Evolutionary conservation across 2,113 vertebrate species (phyloP).

Genomic region (Oreochromis tanganicae): DNA sequence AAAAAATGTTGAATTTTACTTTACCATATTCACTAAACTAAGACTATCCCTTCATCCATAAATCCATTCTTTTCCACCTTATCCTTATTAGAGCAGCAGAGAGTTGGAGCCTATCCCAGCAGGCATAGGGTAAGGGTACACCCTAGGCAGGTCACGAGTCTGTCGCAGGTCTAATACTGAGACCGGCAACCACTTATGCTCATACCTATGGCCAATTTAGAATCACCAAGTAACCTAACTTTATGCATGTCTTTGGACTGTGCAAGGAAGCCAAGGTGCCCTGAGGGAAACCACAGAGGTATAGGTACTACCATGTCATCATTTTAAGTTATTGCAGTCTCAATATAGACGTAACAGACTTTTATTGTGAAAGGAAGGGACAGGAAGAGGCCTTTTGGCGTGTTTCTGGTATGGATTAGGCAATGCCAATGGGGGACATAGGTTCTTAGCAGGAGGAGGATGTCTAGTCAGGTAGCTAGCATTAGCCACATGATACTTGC

Average conservation of each 20-base stretch:
- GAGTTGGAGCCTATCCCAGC: not conserved
- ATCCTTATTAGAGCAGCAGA: not conserved
- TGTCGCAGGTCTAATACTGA: not conserved
- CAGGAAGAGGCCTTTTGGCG: accelerated
- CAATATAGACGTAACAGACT: not conserved
- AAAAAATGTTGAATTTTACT: not conserved
- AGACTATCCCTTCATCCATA: not conserved
- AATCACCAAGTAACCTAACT: not conserved
- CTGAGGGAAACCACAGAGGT: not conserved
- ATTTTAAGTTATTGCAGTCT: not conserved
- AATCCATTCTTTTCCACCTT: not conserved
- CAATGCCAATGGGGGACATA: not conserved
- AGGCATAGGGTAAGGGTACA: not conserved
- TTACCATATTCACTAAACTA: not conserved
- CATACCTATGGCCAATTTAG: not conserved
- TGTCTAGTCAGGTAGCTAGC: not conserved
- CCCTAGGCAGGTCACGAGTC: not conserved
- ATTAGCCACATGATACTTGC: not conserved
- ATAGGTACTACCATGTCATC: not conserved
- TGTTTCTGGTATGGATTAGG: not conserved
- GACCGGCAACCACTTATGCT: not conserved
- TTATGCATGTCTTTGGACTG: not conserved
- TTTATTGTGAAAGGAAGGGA: not conserved
- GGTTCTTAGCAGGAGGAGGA: not conserved
- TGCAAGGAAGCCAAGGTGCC: not conserved